A percentile compares a stretch with the other conserved stretches of the same genome.
phyloP scores from a whole-genome alignment of 2,888 invertebrate species.

The Trachelus iudaicus region DNA sequence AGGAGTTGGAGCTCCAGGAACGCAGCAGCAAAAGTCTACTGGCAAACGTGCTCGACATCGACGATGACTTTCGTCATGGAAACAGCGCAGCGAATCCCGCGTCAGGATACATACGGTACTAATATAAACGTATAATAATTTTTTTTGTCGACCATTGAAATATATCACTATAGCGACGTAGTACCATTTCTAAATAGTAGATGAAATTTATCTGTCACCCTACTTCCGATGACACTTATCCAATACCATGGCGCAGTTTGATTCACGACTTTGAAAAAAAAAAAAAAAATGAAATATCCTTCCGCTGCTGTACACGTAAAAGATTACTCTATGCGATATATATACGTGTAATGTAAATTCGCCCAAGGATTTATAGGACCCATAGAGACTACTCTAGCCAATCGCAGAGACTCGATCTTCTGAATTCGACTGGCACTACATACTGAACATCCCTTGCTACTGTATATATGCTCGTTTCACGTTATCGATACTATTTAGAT shows the following conservation, averaged over 20 bases:
- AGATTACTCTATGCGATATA: neutral
- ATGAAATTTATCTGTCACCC: neutral
- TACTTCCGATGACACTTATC: neutral
- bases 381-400: neutral
- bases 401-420: neutral
- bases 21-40: conserved; percentile 92
- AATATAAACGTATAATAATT: conserved; percentile 21
- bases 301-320: neutral
- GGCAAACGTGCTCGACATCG: conserved; percentile 95
- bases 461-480: neutral
- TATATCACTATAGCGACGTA: neutral
- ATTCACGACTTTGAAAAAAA: neutral
- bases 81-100: conserved; percentile 67
- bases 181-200: neutral
- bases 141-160: neutral
- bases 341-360: neutral
- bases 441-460: neutral
- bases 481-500: neutral
- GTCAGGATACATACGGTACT: conserved; percentile 19
- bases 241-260: neutral
- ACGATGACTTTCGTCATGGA: conserved; percentile 90
- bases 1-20: conserved; percentile 92
- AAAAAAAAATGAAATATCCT: neutral
- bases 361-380: neutral
- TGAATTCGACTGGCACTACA: neutral